A percentile compares a stretch with the other conserved stretches of the same genome.
Conservation (phyloP, 2,888 invertebrate genomes). For the Drosophila vallismaia region DNA sequence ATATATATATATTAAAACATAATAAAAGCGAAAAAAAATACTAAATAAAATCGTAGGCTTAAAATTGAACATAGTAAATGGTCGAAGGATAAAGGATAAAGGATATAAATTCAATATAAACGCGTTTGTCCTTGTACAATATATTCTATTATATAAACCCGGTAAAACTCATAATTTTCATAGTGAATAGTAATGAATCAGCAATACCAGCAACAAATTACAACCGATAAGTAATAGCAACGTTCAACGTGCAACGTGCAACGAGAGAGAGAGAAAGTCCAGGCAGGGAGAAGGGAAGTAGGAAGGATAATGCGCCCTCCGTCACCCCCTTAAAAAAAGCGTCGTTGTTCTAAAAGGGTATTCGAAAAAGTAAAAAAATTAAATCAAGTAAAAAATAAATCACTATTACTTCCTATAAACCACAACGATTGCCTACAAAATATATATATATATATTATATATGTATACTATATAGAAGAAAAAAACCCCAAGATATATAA, state of each 20-base stretch:
- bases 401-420: slow-evolving; percentile 81
- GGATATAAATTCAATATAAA: slow-evolving; percentile 45
- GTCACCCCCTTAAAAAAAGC: slow-evolving; percentile 14
- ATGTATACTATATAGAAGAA: slow-evolving; percentile 71
- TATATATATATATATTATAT: slow-evolving; percentile 72
- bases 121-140: slow-evolving; percentile 64
- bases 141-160: slow-evolving; percentile 42
- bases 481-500: slow-evolving; percentile 46
- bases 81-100: slow-evolving; percentile 31
- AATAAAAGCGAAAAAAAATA: slow-evolving; percentile 23
- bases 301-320: slow-evolving; percentile 18
- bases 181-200: slow-evolving; percentile 79
- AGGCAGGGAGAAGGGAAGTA: not conserved
- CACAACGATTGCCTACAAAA: slow-evolving; percentile 81
- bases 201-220: slow-evolving; percentile 58
- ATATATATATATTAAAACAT: slow-evolving; percentile 55
- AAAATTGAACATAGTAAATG: slow-evolving; percentile 75
- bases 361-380: slow-evolving; percentile 8
- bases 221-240: slow-evolving; percentile 78
- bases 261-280: not conserved
- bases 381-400: slow-evolving; percentile 52
- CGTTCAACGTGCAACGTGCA: slow-evolving; percentile 63
- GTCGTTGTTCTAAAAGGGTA: slow-evolving; percentile 45
- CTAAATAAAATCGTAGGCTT: slow-evolving; percentile 50
- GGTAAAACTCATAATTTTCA: slow-evolving; percentile 61